These are phyloP conservation scores for Oophaga pumilio DNA, from an alignment of 2,113 vertebrate genomes.

Conservation along the genomic window DNA sequence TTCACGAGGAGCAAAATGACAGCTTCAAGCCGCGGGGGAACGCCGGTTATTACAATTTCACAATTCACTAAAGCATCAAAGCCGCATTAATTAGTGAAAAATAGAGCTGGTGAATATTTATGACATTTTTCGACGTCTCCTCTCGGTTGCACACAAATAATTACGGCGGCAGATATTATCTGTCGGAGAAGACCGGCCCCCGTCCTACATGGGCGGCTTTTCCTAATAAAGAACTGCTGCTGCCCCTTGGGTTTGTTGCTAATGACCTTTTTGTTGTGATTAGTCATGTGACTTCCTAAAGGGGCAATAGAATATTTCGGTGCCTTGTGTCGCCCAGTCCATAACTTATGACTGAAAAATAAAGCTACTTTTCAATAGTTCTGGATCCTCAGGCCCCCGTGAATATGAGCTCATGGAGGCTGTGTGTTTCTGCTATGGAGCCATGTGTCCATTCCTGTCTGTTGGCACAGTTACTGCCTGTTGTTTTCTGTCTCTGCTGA, in stretches of 20 bases:
- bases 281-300: too few relatives aligned
- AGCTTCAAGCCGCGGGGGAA: constrained; percentile 17
- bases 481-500: background rate
- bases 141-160: constrained; percentile 40
- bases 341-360: background rate
- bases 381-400: too few relatives aligned
- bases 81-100: constrained; percentile 49
- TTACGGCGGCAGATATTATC: background rate
- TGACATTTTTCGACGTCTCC: constrained; percentile 2
- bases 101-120: constrained; percentile 54
- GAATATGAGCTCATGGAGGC: background rate
- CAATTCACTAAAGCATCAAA: constrained; percentile 43
- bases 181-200: background rate
- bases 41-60: constrained; percentile 47
- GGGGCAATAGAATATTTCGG: too few relatives aligned
- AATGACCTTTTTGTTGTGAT: too few relatives aligned
- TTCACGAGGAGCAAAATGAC: constrained; percentile 2
- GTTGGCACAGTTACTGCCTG: background rate
- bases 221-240: background rate
- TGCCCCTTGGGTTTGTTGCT: too few relatives aligned
- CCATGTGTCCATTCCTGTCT: background rate
- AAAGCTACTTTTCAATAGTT: background rate
- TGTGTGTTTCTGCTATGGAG: background rate
- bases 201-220: background rate
- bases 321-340: background rate